These are phyloP conservation scores for Rhagonycha lutea DNA, from an alignment of 2,888 invertebrate species.

Conservation along the genomic window DNA sequence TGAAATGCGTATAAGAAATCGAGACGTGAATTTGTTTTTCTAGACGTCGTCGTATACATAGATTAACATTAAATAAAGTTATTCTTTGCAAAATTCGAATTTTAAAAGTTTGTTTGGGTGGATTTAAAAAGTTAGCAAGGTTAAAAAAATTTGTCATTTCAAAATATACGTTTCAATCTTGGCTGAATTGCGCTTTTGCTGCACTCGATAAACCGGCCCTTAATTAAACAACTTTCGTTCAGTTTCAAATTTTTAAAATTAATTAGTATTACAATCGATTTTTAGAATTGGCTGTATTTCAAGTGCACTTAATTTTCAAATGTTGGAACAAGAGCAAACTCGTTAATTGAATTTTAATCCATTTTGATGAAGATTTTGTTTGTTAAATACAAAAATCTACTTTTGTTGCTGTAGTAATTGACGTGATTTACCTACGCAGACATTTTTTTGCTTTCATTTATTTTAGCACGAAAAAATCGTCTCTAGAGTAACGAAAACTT, in stretches of 20 bases:
- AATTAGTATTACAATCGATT: background rate
- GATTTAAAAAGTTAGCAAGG: background rate
- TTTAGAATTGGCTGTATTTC: background rate
- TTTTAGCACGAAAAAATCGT: no score
- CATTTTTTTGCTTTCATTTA: background rate
- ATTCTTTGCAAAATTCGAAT: conserved; percentile 1
- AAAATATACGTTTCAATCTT: background rate
- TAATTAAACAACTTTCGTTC: background rate
- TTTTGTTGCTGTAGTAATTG: background rate
- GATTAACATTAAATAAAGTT: background rate
- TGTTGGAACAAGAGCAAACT: background rate
- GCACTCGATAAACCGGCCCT: background rate
- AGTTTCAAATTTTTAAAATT: background rate
- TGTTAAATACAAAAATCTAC: background rate
- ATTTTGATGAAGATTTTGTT: background rate
- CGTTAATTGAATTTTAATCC: background rate
- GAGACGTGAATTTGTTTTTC: background rate
- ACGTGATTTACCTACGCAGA: background rate
- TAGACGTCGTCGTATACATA: conserved; percentile 1
- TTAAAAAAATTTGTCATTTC: background rate
- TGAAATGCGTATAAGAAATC: background rate
- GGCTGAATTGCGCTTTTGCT: background rate
- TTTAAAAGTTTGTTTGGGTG: background rate
- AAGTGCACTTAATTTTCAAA: background rate
- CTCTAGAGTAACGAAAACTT: no score